These are phyloP conservation scores for Hyperoplus immaculatus DNA, from an alignment of 2,797 vertebrate genomes.

Conservation along the genomic window DNA sequence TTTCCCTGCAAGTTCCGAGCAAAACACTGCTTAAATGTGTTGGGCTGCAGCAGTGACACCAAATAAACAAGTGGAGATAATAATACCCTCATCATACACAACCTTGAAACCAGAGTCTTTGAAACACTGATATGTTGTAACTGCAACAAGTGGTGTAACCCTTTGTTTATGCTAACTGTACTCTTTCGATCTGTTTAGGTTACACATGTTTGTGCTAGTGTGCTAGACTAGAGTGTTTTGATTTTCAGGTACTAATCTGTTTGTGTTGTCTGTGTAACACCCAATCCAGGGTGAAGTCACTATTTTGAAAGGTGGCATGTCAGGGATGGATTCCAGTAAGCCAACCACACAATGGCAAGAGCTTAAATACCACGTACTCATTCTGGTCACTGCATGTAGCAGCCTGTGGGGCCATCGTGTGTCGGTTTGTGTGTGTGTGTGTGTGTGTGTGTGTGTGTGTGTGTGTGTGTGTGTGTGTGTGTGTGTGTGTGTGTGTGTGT, in stretches of 20 bases:
- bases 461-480: conserved; percentile 14
- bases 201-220: conserved; percentile 57
- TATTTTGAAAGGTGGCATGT: conserved; percentile 78
- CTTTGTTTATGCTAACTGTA: conserved; percentile 45
- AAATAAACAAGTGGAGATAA: conserved; percentile 22
- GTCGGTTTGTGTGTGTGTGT: conserved; percentile 29
- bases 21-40: conserved; percentile 19
- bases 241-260: conserved; percentile 74
- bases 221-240: conserved; percentile 56
- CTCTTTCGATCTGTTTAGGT: conserved; percentile 14
- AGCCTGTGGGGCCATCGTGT: conserved; percentile 54
- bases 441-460: neutral
- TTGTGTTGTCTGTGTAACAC: conserved; percentile 71
- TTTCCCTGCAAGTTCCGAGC: conserved; percentile 22
- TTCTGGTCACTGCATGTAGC: conserved; percentile 62
- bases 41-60: conserved; percentile 26
- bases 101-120: conserved; percentile 53
- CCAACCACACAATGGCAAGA: conserved; percentile 76
- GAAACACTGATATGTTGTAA: conserved; percentile 15
- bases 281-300: conserved; percentile 75
- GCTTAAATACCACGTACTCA: conserved; percentile 65
- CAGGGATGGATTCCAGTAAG: conserved; percentile 73
- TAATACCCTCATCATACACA: conserved; percentile 18
- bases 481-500: neutral
- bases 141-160: conserved; percentile 20